Base-by-base conservation (phyloP, 2,113 vertebrate species). In the Saccopteryx bilineata region DNA sequence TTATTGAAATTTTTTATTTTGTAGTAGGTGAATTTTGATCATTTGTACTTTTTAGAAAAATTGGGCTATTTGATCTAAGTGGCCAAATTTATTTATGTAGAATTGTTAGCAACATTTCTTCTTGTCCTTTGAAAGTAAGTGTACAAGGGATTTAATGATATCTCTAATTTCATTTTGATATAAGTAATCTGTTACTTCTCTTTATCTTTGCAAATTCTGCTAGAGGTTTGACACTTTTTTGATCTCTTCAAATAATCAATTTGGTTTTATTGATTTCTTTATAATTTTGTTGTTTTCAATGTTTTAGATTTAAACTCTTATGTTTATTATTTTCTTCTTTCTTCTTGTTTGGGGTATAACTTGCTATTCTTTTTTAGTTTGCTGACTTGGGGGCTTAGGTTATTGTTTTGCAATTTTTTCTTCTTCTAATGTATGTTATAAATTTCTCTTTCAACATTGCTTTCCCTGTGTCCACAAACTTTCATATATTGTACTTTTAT, bases 221-320 rank as follows among this genome's bases (percentile, higher is more conserved):
- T 69, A 87, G 39, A 79, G 33, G 21, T 69, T 71, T 61, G 28
- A 58, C 46, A 72, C 58, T 58, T 76, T 85, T 72, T 65, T 75
- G 5, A 24, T 58, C 19, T 26, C 14, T 58, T 85, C 91, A 78
- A 85, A 85, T 52, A 68, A 85, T 50, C 60, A 76, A 58, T 50
- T 93, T 93, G 15, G 46, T 60, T 92, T 80, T 50, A 69, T 4
- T 92, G 82, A 68, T 86, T 61, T 89, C 10, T 74, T 54, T 56
- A 21, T 82, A 50, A 31, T 17, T 54, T 15, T 66, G 7, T 75
- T 75, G 69, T 66, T 83, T 83, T 68, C 11, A 90, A 56, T 58
- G 13, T 48, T 39, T 26, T 19, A 48, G 9, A 48, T 66, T 75
- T 76, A n/a, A 80, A 8, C 5, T 84, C 4, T 52, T 61, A 3